Conservation (phyloP, 2,888 invertebrate genomes). For the Hydraecia micacea region DNA sequence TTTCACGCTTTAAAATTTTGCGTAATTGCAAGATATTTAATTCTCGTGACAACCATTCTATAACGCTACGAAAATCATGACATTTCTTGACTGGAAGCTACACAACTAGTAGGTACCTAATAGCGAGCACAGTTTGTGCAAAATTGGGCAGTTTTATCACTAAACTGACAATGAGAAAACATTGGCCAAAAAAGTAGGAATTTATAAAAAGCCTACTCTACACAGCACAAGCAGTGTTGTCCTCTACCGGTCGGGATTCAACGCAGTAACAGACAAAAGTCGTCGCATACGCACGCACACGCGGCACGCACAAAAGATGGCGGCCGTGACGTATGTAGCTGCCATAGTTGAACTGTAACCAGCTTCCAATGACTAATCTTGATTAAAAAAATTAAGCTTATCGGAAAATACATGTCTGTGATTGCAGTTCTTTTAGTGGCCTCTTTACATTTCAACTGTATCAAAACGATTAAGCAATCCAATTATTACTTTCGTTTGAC, state of each 20-base stretch:
- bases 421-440: background rate
- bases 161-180: background rate
- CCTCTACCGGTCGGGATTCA: conserved; percentile 6
- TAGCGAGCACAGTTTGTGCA: background rate
- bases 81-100: background rate
- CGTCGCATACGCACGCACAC: conserved; percentile 50
- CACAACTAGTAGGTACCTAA: background rate
- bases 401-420: background rate
- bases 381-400: background rate
- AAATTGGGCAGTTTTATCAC: background rate
- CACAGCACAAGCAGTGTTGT: background rate
- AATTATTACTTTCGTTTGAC: background rate
- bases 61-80: background rate
- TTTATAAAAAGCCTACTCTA: conserved; percentile 21
- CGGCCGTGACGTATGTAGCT: conserved; percentile 37
- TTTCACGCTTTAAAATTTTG: background rate
- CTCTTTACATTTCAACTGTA: background rate
- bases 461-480: background rate
- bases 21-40: background rate
- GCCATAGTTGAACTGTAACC: background rate
- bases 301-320: conserved; percentile 54
- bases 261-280: conserved; percentile 44
- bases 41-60: background rate
- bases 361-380: background rate
- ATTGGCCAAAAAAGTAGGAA: background rate